Conservation (phyloP, 2,797 vertebrate species). For the Melanotaenia parkinsoni region DNA sequence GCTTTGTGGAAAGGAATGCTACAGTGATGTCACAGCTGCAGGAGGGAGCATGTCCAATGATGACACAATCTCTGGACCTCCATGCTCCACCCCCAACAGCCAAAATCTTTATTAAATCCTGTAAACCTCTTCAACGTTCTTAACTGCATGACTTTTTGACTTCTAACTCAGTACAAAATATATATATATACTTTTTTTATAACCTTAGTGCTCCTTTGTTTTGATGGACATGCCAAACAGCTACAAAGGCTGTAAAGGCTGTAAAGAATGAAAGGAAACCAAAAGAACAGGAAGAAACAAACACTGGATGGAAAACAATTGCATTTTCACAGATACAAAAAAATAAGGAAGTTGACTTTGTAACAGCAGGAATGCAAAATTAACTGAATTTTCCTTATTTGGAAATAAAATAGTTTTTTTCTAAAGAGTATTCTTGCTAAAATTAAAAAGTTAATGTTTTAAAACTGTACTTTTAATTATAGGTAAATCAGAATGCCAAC, state of each 20-base stretch:
- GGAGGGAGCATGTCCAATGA: constrained; percentile 83
- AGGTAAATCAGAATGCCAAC: background rate
- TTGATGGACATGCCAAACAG: constrained; percentile 11
- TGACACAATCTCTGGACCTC: constrained; percentile 82
- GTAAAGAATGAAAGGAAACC: constrained; percentile 34
- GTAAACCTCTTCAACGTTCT: constrained; percentile 42
- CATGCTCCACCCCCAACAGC: constrained; percentile 66
- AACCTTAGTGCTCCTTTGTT: constrained; percentile 1
- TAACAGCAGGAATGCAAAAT: background rate
- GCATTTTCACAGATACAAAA: background rate
- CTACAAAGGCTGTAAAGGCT: constrained; percentile 1
- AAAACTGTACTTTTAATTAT: background rate
- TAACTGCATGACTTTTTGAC: constrained; percentile 33
- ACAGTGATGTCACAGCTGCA: constrained; percentile 84
- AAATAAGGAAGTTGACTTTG: background rate
- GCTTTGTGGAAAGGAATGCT: constrained; percentile 84
- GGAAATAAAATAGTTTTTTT: background rate
- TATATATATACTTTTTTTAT: background rate
- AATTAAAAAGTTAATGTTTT: background rate
- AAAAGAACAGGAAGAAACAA: constrained; percentile 48
- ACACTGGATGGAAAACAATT: constrained; percentile 21
- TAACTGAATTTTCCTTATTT: background rate
- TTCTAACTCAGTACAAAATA: constrained; percentile 8
- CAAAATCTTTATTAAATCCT: constrained; percentile 68
- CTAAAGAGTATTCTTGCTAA: background rate